A percentile compares a stretch with the other conserved stretches of the same genome.
phyloP scores from a whole-genome alignment of 1,140 invertebrate genomes.

The Agrypnia vestita region DNA sequence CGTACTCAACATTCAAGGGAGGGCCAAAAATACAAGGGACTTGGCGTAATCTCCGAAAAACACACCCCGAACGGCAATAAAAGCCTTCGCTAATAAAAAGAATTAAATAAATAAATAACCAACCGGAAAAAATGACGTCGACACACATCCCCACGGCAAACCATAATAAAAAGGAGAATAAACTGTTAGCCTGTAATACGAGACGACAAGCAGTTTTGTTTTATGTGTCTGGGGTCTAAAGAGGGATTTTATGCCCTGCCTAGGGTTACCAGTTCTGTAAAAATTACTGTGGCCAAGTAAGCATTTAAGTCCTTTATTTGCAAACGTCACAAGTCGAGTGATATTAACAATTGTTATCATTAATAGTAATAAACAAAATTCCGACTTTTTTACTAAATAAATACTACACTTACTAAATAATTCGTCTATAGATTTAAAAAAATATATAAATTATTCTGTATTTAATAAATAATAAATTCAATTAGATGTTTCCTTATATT shows the following conservation, averaged over 20 bases:
- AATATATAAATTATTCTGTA: no score
- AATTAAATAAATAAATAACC: slow-evolving; percentile 62
- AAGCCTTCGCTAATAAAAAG: slow-evolving; percentile 62
- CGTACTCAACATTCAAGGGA: slow-evolving; percentile 32
- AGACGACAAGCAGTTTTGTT: slow-evolving; percentile 61
- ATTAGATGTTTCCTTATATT: no score
- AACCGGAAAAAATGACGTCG: slow-evolving; percentile 55
- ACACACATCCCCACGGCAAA: slow-evolving; percentile 45
- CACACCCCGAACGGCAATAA: slow-evolving; percentile 60
- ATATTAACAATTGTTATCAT: no score
- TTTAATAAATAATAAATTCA: no score
- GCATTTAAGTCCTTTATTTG: no score
- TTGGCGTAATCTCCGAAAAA: slow-evolving; percentile 62
- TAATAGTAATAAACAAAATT: no score
- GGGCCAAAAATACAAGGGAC: slow-evolving; percentile 56
- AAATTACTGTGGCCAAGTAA: slow-evolving; percentile 1
- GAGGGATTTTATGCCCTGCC: slow-evolving; percentile 34
- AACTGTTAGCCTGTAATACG: slow-evolving; percentile 60
- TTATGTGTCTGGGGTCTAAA: slow-evolving; percentile 58
- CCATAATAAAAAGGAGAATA: slow-evolving; percentile 61
- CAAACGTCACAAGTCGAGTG: no score
- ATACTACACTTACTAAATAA: no score
- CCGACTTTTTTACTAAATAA: no score
- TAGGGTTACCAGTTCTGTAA: slow-evolving; percentile 15
- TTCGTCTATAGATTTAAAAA: no score